Evolutionary conservation across 2,113 vertebrate species (phyloP), one percentile per base, ranked within the genome.

Genomic region (Cyanoderma ruficeps): DNA sequence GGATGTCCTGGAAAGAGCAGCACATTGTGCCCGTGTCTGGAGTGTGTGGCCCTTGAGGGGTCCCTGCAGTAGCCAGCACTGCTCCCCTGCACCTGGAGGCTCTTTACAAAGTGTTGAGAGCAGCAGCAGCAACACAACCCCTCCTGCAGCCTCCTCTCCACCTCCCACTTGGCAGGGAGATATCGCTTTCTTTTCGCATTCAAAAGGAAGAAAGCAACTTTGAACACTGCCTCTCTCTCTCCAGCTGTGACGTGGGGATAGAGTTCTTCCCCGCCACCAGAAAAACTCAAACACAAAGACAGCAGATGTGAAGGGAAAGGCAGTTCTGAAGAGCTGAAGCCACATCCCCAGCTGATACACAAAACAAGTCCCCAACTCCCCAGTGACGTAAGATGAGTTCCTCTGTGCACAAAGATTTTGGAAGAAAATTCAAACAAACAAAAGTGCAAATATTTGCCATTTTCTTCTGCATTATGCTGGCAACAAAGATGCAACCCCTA

Each of bases 151-250:
- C 78, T 71, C n/a, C 18, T 35, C 86, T 59, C 52, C 79, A 41
- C 6, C 19, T 19, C 39, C 24, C 4, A 1, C 76, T 50, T 15
- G 10, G 63, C 61, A 76, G 19, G 63, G 20, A 81, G 13, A 30
- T 15, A 11, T 4, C 3, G 47, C 71, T 87, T 87, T 46, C 33
- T 77, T 75, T 71, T n/a, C 74, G 44, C 15, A 8, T 59, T 82
- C 61, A 33, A 63, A 91, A 82, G 44, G 44, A 87, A 94, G 25
- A 82, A 90, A 87, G 14, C 13, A 37, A 25, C 65, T 91, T 84
- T 69, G 42, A 85, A 86, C 47, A 12, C 7, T 15, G 25, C 2
- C 33, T n/a, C 33, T 31, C 55, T 59, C 57, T 65, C 68, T 53
- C 68, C 83, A 86, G 41, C 78, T 90, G 67, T 0, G 7, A 69